These are phyloP conservation scores for Syngnathus scovelli DNA, from an alignment of 2,113 vertebrate species.

Conservation along the genomic window DNA sequence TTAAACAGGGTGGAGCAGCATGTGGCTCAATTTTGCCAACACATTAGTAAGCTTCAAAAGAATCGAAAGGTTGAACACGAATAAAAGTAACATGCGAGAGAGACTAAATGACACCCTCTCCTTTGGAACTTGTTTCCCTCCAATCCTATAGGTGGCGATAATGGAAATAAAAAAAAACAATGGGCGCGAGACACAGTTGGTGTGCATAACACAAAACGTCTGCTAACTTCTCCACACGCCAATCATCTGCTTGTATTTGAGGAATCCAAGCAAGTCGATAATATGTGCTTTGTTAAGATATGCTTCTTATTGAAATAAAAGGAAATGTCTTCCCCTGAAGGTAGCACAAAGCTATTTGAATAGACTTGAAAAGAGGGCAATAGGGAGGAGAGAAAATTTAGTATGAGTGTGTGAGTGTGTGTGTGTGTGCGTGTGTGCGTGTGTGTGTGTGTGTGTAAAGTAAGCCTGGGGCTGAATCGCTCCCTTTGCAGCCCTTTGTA, in stretches of 20 bases:
- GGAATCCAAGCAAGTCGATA: neutral
- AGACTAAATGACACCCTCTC: too few relatives aligned
- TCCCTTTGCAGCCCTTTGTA: neutral
- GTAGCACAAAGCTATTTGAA: neutral
- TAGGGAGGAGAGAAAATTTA: neutral
- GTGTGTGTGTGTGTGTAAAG: neutral
- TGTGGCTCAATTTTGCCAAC: neutral
- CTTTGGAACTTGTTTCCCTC: too few relatives aligned
- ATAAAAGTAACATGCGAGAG: too few relatives aligned
- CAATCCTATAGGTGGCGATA: too few relatives aligned
- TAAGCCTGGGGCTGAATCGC: neutral
- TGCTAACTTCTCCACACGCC: too few relatives aligned
- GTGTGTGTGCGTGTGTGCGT: too few relatives aligned
- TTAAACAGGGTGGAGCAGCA: neutral
- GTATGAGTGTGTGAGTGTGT: too few relatives aligned
- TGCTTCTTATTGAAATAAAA: neutral
- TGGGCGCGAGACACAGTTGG: too few relatives aligned
- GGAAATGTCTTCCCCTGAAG: neutral
- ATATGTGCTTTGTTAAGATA: neutral
- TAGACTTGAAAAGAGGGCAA: neutral
- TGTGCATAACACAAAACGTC: too few relatives aligned
- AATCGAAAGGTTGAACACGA: too few relatives aligned
- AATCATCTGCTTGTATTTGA: neutral
- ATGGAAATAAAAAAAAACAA: too few relatives aligned
- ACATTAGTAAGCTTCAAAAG: too few relatives aligned